Evolutionary conservation across 2,797 vertebrate genomes (phyloP), one percentile per base, ranked within the genome.

Genomic region (Hydrocynus forskahlii): DNA sequence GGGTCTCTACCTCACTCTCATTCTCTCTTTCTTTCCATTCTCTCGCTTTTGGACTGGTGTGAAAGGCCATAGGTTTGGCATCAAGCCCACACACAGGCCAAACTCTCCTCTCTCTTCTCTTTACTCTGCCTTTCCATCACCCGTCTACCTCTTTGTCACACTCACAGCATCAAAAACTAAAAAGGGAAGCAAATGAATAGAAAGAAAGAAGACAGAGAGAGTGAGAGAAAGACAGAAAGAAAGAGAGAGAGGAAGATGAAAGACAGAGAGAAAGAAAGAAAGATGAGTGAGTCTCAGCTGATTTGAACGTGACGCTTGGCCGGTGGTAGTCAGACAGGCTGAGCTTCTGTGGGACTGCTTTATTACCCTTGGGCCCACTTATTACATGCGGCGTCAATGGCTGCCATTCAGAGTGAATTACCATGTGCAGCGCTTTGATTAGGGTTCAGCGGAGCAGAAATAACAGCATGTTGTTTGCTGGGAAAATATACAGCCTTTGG

Each of bases 391-490:
- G 55, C 45, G 38, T 79, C 84, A 88, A 84, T 84, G 67, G 72
- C 43, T 75, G 48, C 68, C 72, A 81, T 72, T 87, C 55, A 86
- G 70, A 80, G 54, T 72, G 63, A 83, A 82, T 83, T 81, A 81
- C 68, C 75, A 55, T 25, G 74, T 76, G 60, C 21, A 84, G 29
- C 59, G 52, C 55, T 54, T 38, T 76, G 40, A 81, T 68, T 82
- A 48, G 52, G 73, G 40, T 76, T 86, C 69, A 68, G 63, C 78
- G 75, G 76, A 75, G 62, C 75, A 17, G n/a, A 69, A 29, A 79
- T 63, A 17, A 81, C 79, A 63, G 80, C 35, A 81, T 79, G 70
- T 74, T 16, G 38, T 69, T 14, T 40, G 54, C n/a, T 45, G 55
- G 12, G 23, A 64, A 81, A 84, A 78, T 35, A 75, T 59, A 57